Percentiles rank a stretch among this genome's conserved stretches.
Evolutionary conservation across 2,113 vertebrate species (phyloP).

Genomic region (Danio rerio): DNA sequence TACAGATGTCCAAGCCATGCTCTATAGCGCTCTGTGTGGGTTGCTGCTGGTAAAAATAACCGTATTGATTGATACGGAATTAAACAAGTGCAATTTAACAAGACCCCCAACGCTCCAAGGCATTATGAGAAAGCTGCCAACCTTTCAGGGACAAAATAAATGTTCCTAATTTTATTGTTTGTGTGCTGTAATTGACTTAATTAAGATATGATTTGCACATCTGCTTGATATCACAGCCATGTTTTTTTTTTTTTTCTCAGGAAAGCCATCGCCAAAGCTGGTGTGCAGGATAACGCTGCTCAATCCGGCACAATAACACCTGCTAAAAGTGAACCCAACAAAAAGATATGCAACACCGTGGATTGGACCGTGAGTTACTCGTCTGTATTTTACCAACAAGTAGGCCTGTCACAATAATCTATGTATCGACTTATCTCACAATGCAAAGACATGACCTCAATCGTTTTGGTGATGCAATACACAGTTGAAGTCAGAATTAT

Average conservation of each 20-base stretch:
- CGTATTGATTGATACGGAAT: conserved; percentile 26
- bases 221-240: conserved; percentile 12
- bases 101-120: neutral
- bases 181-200: neutral
- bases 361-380: conserved; percentile 91
- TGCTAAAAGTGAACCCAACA: conserved; percentile 68
- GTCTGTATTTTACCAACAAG: neutral
- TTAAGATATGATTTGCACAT: neutral
- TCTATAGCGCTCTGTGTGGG: neutral
- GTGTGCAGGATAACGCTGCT: conserved; percentile 80
- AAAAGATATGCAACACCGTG: conserved; percentile 83
- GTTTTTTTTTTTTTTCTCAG: conserved; percentile 74
- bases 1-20: conserved; percentile 8
- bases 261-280: conserved; percentile 92
- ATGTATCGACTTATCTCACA: too few relatives aligned
- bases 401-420: too few relatives aligned
- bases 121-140: neutral
- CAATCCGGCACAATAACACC: conserved; percentile 68
- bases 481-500: too few relatives aligned
- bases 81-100: conserved; percentile 7
- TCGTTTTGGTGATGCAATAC: too few relatives aligned
- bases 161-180: neutral
- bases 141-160: neutral
- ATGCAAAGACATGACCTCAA: too few relatives aligned
- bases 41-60: conserved; percentile 27